Conservation (phyloP, 2,888 invertebrate genomes). For the Apodemia zela region DNA sequence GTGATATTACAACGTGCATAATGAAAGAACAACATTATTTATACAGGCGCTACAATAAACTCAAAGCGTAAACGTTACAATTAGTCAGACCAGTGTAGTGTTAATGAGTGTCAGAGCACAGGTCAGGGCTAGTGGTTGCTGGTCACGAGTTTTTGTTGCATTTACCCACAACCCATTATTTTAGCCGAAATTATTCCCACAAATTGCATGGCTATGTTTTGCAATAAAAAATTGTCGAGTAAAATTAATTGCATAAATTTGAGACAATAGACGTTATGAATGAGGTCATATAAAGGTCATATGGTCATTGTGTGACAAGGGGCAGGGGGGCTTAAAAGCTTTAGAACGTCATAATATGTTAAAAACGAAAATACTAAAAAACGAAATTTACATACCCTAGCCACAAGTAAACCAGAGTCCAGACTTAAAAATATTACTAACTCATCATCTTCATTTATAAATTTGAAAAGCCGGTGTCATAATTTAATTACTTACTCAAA, state of each 20-base stretch:
- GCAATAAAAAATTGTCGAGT: constrained; percentile 15
- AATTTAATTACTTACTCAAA: too few species aligned
- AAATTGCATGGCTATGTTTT: constrained; percentile 28
- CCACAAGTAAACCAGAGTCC: too few species aligned
- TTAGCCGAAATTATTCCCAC: constrained; percentile 34
- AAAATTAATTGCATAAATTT: neutral
- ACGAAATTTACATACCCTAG: too few species aligned
- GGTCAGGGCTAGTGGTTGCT: constrained; percentile 38
- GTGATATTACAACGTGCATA: neutral
- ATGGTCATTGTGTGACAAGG: too few species aligned
- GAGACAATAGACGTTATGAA: constrained; percentile 8
- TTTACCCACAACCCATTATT: constrained; percentile 22
- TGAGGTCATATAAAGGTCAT: neutral
- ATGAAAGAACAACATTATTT: neutral
- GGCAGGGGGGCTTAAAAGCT: too few species aligned
- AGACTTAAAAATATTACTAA: too few species aligned
- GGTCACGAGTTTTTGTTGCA: constrained; percentile 35
- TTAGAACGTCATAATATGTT: too few species aligned
- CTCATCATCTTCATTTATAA: too few species aligned
- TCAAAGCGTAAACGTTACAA: constrained; percentile 20
- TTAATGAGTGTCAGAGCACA: constrained; percentile 29
- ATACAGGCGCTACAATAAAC: constrained; percentile 20
- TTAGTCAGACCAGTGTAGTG: constrained; percentile 17
- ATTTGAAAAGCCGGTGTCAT: too few species aligned
- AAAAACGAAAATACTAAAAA: too few species aligned